phyloP scores from a whole-genome alignment of 2,113 vertebrate species.

The Corvus hawaiiensis region DNA sequence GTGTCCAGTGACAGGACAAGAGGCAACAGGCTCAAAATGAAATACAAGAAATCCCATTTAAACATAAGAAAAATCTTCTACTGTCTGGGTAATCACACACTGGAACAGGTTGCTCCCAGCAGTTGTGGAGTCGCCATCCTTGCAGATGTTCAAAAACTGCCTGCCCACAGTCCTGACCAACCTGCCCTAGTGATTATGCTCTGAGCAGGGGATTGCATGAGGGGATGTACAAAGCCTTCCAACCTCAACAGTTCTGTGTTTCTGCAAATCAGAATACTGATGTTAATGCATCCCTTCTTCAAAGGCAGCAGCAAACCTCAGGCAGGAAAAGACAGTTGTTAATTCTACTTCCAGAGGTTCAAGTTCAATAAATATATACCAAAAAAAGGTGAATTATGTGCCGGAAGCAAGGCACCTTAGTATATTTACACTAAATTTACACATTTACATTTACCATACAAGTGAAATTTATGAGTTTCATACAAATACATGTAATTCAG shows the following conservation, averaged over 20 bases:
- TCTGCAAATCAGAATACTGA: neutral
- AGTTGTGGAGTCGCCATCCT: fast-evolving
- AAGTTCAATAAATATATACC: neutral
- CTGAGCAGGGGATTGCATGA: neutral
- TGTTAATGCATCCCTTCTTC: neutral
- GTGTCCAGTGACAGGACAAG: neutral
- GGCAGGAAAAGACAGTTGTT: neutral
- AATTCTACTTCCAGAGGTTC: neutral
- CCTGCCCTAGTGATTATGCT: too few relatives aligned
- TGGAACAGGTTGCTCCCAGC: neutral
- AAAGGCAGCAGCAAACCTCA: neutral
- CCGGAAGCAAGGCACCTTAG: neutral
- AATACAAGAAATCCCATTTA: neutral
- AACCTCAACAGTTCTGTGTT: neutral
- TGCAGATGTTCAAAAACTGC: neutral
- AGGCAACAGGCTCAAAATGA: neutral
- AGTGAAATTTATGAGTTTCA: neutral
- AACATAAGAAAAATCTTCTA: neutral
- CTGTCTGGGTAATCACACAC: neutral
- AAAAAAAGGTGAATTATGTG: neutral
- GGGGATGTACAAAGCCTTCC: neutral
- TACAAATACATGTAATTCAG: neutral
- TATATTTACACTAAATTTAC: neutral
- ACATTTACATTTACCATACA: neutral
- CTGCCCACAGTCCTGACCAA: neutral